These are phyloP conservation scores for Megathymus violae DNA, from an alignment of 1,140 invertebrate genomes.

Conservation along the genomic window DNA sequence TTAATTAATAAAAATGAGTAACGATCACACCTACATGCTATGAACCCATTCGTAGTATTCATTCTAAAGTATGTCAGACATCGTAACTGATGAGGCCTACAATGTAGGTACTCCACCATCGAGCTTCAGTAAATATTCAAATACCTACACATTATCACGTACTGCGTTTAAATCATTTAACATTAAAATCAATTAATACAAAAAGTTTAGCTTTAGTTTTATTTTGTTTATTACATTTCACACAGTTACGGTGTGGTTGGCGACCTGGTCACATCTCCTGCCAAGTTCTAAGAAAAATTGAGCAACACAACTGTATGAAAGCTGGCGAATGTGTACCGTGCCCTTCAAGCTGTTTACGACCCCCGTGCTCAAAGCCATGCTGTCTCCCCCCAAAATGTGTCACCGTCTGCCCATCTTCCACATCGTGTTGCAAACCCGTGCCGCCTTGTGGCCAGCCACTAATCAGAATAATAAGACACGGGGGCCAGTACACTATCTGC, in stretches of 20 bases:
- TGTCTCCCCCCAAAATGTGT: slow-evolving; percentile 54
- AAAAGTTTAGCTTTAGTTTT: no score
- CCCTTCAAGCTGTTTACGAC: slow-evolving; percentile 45
- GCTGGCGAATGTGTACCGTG: slow-evolving; percentile 53
- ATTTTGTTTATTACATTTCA: slow-evolving; percentile 32
- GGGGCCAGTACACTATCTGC: slow-evolving; percentile 68
- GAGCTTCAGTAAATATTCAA: no score
- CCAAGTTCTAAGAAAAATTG: slow-evolving; percentile 65
- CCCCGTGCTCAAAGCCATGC: slow-evolving; percentile 53
- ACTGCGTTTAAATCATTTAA: no score
- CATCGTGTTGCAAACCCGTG: slow-evolving; percentile 52
- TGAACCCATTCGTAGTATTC: no score
- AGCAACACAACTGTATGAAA: slow-evolving; percentile 67
- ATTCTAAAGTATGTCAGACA: no score
- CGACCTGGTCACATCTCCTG: slow-evolving; percentile 77
- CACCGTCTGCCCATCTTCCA: slow-evolving; percentile 49
- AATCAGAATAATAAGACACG: slow-evolving; percentile 68
- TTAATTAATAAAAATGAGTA: no score
- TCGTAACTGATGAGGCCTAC: no score
- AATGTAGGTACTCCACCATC: no score
- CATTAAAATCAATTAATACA: no score
- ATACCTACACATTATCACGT: no score
- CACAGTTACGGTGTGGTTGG: slow-evolving; percentile 74
- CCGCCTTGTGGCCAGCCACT: slow-evolving; percentile 48
- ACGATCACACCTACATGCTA: no score